These are phyloP conservation scores for Magallana nippona DNA, from an alignment of 2,888 invertebrate species.

Conservation along the genomic window DNA sequence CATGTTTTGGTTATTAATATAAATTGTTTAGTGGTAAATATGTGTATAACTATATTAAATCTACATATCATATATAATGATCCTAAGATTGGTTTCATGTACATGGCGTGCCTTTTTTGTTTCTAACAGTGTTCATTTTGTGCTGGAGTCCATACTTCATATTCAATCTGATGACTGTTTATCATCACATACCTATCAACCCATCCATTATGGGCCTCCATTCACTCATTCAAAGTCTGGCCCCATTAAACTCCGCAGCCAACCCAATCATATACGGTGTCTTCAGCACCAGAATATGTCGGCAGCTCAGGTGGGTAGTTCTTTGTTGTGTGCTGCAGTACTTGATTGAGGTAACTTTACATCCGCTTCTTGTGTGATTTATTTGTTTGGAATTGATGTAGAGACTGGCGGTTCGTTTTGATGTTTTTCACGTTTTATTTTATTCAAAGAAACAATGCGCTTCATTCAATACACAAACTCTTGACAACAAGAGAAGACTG, in stretches of 20 bases:
- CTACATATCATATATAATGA: no score
- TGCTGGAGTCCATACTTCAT: constrained; percentile 98
- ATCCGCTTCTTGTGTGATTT: not conserved
- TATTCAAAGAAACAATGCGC: not conserved
- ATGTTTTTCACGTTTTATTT: not conserved
- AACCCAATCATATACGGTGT: constrained; percentile 96
- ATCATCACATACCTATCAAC: constrained; percentile 84
- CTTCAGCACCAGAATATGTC: constrained; percentile 93
- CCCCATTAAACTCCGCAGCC: constrained; percentile 94
- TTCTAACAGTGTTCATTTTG: constrained; percentile 90
- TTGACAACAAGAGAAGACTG: constrained; percentile 2
- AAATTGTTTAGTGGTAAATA: no score
- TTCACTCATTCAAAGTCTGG: constrained; percentile 93
- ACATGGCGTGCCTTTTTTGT: not conserved
- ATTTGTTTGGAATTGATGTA: not conserved
- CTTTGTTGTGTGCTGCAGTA: no score
- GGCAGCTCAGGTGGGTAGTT: constrained; percentile 87
- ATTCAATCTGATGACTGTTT: constrained; percentile 94
- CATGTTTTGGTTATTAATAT: no score
- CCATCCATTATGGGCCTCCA: constrained; percentile 91
- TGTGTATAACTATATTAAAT: no score
- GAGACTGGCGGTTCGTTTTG: not conserved
- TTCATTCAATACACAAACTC: not conserved
- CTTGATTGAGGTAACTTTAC: not conserved
- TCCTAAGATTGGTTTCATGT: no score